A percentile compares a stretch with the other conserved stretches of the same genome.
These are phyloP conservation scores for Cyprinus carpio DNA, from an alignment of 2,113 vertebrate genomes.

Conservation along the genomic window DNA sequence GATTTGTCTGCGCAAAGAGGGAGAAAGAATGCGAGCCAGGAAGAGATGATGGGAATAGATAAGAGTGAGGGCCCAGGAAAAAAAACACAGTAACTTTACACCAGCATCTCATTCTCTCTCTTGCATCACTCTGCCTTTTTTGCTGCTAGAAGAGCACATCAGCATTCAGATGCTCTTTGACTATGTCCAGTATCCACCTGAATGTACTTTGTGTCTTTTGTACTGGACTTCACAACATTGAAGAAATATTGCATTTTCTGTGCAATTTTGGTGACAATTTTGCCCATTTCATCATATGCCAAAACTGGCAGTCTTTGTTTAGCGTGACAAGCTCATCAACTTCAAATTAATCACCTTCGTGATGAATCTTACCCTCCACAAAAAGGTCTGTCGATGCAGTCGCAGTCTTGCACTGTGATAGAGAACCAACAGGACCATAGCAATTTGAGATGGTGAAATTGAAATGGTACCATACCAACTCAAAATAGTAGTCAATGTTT, in stretches of 20 bases:
- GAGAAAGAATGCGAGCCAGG: constrained; percentile 35
- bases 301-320: neutral
- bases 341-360: too few species aligned
- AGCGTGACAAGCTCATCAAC: neutral
- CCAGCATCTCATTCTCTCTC: neutral
- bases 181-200: constrained; percentile 9
- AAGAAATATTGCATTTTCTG: neutral
- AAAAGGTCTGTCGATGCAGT: too few species aligned
- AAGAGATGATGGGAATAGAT: constrained; percentile 36
- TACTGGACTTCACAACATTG: neutral
- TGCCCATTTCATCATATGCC: neutral
- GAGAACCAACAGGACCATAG: too few species aligned
- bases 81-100: constrained; percentile 57
- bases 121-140: constrained; percentile 33
- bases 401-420: too few species aligned
- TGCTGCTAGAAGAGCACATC: constrained; percentile 45
- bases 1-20: constrained; percentile 63
- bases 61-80: constrained; percentile 13
- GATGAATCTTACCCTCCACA: too few species aligned
- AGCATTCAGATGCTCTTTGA: constrained; percentile 30
- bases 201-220: neutral
- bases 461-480: too few species aligned
- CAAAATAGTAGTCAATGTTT: too few species aligned
- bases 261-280: neutral
- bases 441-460: too few species aligned